Percentiles rank a stretch among this genome's conserved stretches.
Conservation (phyloP, 2,888 invertebrate species). For the Pseudeuparius sepicola region DNA sequence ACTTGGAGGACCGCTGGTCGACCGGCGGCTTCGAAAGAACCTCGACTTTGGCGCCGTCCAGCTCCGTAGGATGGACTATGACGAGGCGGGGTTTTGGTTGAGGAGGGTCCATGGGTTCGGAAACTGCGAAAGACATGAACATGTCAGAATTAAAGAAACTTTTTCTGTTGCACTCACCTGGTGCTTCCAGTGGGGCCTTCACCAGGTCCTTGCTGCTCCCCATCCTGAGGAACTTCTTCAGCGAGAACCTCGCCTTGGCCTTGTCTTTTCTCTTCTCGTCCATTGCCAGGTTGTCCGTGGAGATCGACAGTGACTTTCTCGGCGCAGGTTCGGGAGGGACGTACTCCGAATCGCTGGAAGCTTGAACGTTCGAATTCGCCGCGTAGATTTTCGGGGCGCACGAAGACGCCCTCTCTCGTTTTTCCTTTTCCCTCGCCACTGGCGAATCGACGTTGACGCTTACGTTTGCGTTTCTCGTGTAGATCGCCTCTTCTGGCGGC, state of each 20-base stretch:
- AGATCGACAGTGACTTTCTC: conserved; percentile 59
- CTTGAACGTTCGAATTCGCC: conserved; percentile 34
- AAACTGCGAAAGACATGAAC: conserved; percentile 14
- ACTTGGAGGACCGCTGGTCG: conserved; percentile 20
- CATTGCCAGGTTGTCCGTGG: conserved; percentile 58
- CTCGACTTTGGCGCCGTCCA: conserved; percentile 72
- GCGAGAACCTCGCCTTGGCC: conserved; percentile 65
- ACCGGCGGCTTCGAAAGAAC: conserved; percentile 48
- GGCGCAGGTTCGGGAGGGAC: conserved; percentile 56
- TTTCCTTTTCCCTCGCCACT: conserved; percentile 54
- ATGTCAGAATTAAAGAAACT: too few relatives aligned
- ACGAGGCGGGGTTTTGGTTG: conserved; percentile 45
- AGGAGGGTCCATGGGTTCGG: conserved; percentile 18
- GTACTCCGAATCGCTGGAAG: conserved; percentile 16
- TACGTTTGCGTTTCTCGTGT: conserved; percentile 49
- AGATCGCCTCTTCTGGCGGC: conserved; percentile 55
- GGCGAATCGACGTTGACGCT: conserved; percentile 47
- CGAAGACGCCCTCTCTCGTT: conserved; percentile 57
- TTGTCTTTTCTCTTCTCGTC: conserved; percentile 52
- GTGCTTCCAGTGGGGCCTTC: conserved; percentile 43
- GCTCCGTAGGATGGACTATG: conserved; percentile 80
- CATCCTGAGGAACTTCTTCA: conserved; percentile 74
- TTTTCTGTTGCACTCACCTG: conserved; percentile 17
- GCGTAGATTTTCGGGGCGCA: conserved; percentile 52
- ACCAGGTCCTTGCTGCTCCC: conserved; percentile 62